Base-by-base conservation (phyloP, 2,797 vertebrate genomes). In the Betta splendens region DNA sequence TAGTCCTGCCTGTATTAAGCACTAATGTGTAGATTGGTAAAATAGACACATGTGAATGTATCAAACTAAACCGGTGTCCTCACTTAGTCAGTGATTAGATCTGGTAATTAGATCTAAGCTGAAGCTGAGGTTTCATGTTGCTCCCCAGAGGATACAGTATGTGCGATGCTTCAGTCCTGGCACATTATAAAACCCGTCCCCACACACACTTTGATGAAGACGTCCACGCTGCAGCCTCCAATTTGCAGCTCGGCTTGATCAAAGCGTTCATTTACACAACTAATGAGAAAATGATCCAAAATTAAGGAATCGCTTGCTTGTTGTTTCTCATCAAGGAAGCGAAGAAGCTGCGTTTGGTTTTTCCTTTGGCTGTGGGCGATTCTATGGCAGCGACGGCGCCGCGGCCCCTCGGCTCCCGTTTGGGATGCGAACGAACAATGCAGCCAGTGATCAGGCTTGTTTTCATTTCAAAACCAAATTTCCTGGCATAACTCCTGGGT, bases 401-500 rank as follows among this genome's bases (percentile, higher is more conserved):
- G 1, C 10, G 2, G 33, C 44, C 43, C 44, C 52, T 51, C 2
- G 6, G 13, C 33, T 50, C 50, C 46, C 40, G 46, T 59, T 62
- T 20, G 21, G 50, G 55, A 40, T 69, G 10, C 26, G 5, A 54
- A 50, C 55, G 60, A 83, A 79, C 70, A 43, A 61, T 49, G 64
- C 49, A 49, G n/a, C 52, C 64, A 50, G 50, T 57, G 53, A 80
- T 79, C 72, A 65, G 63, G 39, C 54, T 76, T 65, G 64, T 71
- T 87, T 79, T 83, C 63, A 57, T 78, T 72, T 53, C 62, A 69
- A 71, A 77, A 66, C 62, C 48, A 69, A 44, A 87, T 84, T 81
- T 84, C 56, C 76, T 83, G 86, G 80, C 80, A 29, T 39, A 26
- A 33, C 38, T 81, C 79, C 80, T 17, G 47, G 75, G 86, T 88